Base-by-base conservation (phyloP, 2,113 vertebrate species). In the Actenoides hombroni region DNA sequence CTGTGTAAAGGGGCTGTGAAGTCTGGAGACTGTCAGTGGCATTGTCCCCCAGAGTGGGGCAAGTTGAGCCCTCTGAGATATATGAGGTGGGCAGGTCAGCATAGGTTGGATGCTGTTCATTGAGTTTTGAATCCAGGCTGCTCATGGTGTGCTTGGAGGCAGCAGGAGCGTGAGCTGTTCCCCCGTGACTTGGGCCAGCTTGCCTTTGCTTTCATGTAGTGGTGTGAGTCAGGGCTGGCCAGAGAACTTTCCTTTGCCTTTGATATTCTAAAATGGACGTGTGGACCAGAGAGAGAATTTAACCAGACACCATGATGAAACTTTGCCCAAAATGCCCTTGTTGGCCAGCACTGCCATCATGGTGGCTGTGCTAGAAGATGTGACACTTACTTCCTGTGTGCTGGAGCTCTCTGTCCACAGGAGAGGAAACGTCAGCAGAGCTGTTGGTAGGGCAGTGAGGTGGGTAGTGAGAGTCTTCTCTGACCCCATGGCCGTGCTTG, bases 221-320 rank as follows among this genome's bases (percentile, higher is more conserved):
- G 39, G 40, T 13, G 51, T 92, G 94, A 92, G 88, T 95, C 92
- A 92, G 73, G 83, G 69, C 80, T 89, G 65, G 64, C 81, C 89
- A 83, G 53, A 82, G 59, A 87, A 59, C 82, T 78, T 94, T 77
- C 61, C 65, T 86, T 83, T 75, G 73, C 65, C 86, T 94, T 92
- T 95, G 88, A 51, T 96, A 60, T 33, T 84, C 65, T 69, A 84
- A 1, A 65, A 68, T 59, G 60, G 76, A 67, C 56, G 46, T 29
- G 14, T 35, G 56, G 69, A 84, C 35, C 61, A 60, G 82, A 71
- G 54, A 53, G 48, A 77, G 67, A 54, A 24, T 65, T 75, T 60
- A 86, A 56, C 39, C 60, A 78, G 83, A 33, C 23, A 3, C 53
- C 3, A 1, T 28, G 33, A 17, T 17, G 65, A 63, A 82, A 26